phyloP scores from a whole-genome alignment of 2,888 invertebrate species.

The Drosophila meridionalis region DNA sequence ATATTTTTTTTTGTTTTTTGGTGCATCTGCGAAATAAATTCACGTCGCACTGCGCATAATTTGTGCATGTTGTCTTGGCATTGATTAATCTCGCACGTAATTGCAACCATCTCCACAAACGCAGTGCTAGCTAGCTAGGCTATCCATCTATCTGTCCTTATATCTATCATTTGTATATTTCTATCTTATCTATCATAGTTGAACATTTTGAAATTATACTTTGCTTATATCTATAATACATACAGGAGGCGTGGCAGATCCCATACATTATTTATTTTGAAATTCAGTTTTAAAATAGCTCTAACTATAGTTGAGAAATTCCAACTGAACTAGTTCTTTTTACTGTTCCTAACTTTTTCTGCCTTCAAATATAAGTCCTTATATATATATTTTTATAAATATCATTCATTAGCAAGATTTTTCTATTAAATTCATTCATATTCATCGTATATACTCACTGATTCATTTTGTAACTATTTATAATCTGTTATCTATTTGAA shows the following conservation, averaged over 20 bases:
- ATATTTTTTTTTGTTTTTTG: not conserved
- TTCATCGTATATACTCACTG: no score
- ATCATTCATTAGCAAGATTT: no score
- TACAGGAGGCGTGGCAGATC: no score
- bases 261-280: no score
- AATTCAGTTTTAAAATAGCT: no score
- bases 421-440: not conserved
- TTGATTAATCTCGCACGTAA: conserved; percentile 77
- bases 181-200: not conserved
- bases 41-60: conserved; percentile 74
- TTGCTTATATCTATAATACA: no score
- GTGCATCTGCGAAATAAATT: conserved; percentile 66
- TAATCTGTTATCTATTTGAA: not conserved
- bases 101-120: conserved; percentile 50
- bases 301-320: no score
- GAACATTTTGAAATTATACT: no score
- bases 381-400: no score
- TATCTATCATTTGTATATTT: not conserved
- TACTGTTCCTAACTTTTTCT: no score
- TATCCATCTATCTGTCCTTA: not conserved
- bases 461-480: not conserved
- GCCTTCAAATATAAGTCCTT: no score
- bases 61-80: conserved; percentile 75
- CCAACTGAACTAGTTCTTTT: no score
- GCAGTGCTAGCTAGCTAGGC: not conserved